Conservation (phyloP, 2,797 vertebrate genomes). For the Cyprinodon diabolis region DNA sequence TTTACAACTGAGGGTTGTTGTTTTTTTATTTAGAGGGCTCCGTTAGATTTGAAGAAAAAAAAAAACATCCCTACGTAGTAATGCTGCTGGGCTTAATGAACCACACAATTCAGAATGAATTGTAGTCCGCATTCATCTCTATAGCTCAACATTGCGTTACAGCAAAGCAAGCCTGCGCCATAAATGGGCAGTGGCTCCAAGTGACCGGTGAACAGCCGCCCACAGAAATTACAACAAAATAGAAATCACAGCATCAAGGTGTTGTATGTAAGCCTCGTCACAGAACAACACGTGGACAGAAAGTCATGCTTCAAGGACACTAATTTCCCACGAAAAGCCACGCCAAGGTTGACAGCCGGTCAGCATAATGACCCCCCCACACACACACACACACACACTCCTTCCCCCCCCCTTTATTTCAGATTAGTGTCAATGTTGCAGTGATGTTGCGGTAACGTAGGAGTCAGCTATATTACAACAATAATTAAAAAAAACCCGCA, state of each 20-base stretch:
- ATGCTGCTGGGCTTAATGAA: no score
- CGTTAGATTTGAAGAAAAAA: background rate
- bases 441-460: slow-evolving; percentile 63
- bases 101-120: background rate
- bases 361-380: slow-evolving; percentile 46
- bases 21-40: no score
- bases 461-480: slow-evolving; percentile 22
- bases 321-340: slow-evolving; percentile 58
- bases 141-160: slow-evolving; percentile 12
- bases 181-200: slow-evolving; percentile 59
- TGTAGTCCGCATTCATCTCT: background rate
- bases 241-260: slow-evolving; percentile 31
- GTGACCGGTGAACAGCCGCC: slow-evolving; percentile 54
- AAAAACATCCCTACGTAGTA: background rate
- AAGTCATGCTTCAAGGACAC: slow-evolving; percentile 77
- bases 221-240: slow-evolving; percentile 16
- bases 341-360: slow-evolving; percentile 78
- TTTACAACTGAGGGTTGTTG: slow-evolving; percentile 43
- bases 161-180: slow-evolving; percentile 51
- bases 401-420: slow-evolving; percentile 58
- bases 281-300: slow-evolving; percentile 40
- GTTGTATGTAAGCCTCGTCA: slow-evolving; percentile 15
- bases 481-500: background rate
- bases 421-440: slow-evolving; percentile 62
- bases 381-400: slow-evolving; percentile 56